Evolutionary conservation across 2,113 vertebrate species (phyloP).

Genomic region (Diadophis punctatus): DNA sequence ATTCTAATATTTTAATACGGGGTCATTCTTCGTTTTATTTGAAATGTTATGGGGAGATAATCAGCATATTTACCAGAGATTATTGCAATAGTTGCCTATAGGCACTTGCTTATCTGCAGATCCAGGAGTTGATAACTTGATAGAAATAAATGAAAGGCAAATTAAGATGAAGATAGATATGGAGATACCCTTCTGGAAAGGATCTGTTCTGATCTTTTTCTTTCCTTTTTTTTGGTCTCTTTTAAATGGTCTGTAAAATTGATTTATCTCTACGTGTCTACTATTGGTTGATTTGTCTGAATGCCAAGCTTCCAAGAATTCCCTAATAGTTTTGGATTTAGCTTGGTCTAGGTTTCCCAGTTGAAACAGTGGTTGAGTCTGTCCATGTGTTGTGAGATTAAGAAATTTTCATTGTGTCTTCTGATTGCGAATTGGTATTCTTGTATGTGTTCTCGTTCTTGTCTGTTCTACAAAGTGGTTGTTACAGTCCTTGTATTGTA

Average conservation of each 20-base stretch:
- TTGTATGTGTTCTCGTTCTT: not conserved
- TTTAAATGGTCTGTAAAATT: not conserved
- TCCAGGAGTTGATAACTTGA: constrained; percentile 76
- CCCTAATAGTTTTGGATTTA: not conserved
- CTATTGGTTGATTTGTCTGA: not conserved
- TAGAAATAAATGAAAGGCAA: constrained; percentile 65
- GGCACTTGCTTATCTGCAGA: constrained; percentile 75
- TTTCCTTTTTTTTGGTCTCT: not conserved
- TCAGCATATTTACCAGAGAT: constrained; percentile 63
- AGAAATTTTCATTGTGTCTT: not conserved
- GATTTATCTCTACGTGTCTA: too few relatives aligned
- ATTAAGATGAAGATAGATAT: constrained; percentile 70
- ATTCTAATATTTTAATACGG: not conserved
- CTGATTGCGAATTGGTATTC: not conserved
- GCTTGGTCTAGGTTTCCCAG: not conserved
- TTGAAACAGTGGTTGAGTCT: not conserved
- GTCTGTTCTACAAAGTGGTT: not conserved
- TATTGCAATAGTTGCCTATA: constrained; percentile 79
- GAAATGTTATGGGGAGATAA: constrained; percentile 52
- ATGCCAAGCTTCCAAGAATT: not conserved
- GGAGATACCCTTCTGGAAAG: not conserved
- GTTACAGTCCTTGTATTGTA: not conserved
- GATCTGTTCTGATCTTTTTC: not conserved
- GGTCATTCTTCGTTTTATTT: not conserved
- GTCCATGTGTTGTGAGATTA: not conserved